phyloP scores from a whole-genome alignment of 2,888 invertebrate species.

The Caenorhabditis wallacei region DNA sequence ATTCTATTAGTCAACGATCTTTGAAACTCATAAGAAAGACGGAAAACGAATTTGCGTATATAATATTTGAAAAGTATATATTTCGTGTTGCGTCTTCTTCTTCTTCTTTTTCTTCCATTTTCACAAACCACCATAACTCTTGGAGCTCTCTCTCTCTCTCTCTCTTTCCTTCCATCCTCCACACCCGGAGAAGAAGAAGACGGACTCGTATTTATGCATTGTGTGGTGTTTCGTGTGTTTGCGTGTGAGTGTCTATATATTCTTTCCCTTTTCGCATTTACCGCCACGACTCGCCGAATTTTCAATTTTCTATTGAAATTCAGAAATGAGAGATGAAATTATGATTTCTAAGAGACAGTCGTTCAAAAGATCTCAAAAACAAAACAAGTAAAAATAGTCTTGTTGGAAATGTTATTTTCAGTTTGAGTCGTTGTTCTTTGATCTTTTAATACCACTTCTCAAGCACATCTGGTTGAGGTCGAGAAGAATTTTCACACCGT shows the following conservation, averaged over 20 bases:
- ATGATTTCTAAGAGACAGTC: conserved; percentile 15
- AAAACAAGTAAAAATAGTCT: conserved; percentile 1
- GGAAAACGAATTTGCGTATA: conserved; percentile 20
- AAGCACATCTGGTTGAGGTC: conserved; percentile 35
- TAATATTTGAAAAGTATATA: conserved; percentile 61
- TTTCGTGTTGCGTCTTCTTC: conserved; percentile 34
- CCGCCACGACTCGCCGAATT: conserved; percentile 37
- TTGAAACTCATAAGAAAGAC: conserved; percentile 32
- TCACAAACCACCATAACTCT: conserved; percentile 39
- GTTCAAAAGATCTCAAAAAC: conserved; percentile 6
- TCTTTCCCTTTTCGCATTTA: conserved; percentile 43
- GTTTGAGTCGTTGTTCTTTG: conserved; percentile 15
- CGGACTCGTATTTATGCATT: conserved; percentile 58
- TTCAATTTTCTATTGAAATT: conserved; percentile 18
- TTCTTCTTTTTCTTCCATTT: conserved; percentile 9
- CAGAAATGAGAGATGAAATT: conserved; percentile 39
- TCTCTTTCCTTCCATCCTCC: too few relatives aligned
- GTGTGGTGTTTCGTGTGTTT: conserved; percentile 56
- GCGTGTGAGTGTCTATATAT: conserved; percentile 59
- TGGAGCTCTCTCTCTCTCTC: conserved; percentile 38
- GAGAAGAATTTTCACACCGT: conserved; percentile 38
- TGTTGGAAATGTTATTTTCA: conserved; percentile 6
- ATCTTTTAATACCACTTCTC: conserved; percentile 34
- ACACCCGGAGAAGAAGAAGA: conserved; percentile 34
- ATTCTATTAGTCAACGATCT: conserved; percentile 37